Evolutionary conservation across 2,113 vertebrate genomes (phyloP), one percentile per base, ranked within the genome.

Genomic region (Caretta caretta): DNA sequence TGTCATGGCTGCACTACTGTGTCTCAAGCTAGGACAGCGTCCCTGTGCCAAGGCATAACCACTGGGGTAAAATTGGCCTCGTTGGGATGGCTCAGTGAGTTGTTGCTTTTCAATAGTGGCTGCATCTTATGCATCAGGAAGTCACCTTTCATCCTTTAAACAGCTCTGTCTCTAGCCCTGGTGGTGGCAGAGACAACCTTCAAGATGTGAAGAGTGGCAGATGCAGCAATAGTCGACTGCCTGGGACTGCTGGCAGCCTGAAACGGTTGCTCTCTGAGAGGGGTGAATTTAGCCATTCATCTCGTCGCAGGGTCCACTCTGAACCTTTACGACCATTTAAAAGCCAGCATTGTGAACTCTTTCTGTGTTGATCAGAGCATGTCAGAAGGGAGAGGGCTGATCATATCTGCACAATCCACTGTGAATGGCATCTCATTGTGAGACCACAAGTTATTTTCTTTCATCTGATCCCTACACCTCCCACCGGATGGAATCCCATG

Each of bases 401-500:
- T 92, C 88, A 25, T 78, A 91, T 80, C 57, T 35, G 86, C 38
- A 90, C 51, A 86, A 48, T 69, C 91, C 87, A 49, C 90, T 92
- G 83, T 51, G 57, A 86, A 31, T 59, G 31, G 62, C 62, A 35
- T 91, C 86, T 94, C 57, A 90, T 7, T 92, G 88, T 84, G 83
- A 94, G 87, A 93, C 88, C 80, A 49, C 82, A n/a, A 59, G 85
- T 1, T 50, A 20, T 84, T 88, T 82, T 92, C 94, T 87, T 88
- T 92, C 54, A 92, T 91, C 88, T 65, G 29, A 57, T 93, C 75
- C 83, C 87, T 88, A 1, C 50, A 87, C 78, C 25, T 92, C 90
- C 85, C 90, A 75, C 59, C 93, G 50, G 93, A 48, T 91, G 48
- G n/a, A 79, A 83, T 91, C 87, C 89, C 87, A 88, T 80, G 57